A percentile compares a stretch with the other conserved stretches of the same genome.
These are phyloP conservation scores for Paraescarpia echinospica DNA, from an alignment of 1,140 invertebrate species.

Conservation along the genomic window DNA sequence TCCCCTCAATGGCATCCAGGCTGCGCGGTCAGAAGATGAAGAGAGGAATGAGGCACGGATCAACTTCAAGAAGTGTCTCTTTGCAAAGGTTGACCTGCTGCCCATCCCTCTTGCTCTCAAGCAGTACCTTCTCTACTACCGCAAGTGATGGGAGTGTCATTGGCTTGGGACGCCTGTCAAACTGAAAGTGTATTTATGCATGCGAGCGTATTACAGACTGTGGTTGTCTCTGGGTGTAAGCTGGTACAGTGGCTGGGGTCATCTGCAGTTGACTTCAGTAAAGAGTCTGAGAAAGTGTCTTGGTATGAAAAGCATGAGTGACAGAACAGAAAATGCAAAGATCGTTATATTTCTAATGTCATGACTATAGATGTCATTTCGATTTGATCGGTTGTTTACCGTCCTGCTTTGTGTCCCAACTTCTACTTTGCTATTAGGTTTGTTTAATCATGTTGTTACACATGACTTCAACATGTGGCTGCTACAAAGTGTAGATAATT, in stretches of 20 bases:
- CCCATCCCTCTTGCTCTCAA: constrained; percentile 64
- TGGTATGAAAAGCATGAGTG: not conserved
- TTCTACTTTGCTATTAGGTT: not conserved
- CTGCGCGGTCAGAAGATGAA: constrained; percentile 18
- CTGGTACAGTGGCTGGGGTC: not conserved
- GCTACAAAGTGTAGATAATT: too few species aligned
- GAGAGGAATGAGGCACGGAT: constrained; percentile 25
- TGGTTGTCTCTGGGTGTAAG: not conserved
- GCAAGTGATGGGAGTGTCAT: constrained; percentile 23
- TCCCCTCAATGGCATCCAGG: constrained; percentile 3
- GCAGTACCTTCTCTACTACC: constrained; percentile 63
- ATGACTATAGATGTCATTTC: not conserved
- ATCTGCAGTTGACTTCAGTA: not conserved
- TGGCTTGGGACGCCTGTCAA: not conserved
- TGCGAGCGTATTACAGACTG: not conserved
- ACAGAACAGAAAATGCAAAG: not conserved
- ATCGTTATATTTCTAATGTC: not conserved
- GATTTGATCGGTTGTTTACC: not conserved
- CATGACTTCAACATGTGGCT: not conserved
- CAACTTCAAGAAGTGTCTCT: constrained; percentile 57
- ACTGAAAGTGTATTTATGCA: not conserved
- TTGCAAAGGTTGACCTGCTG: constrained; percentile 61
- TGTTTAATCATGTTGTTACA: not conserved
- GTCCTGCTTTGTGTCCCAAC: not conserved
- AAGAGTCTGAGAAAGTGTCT: not conserved